Evolutionary conservation across 2,797 vertebrate species (phyloP), one percentile per base, ranked within the genome.

Genomic region (Micromesistius poutassou): DNA sequence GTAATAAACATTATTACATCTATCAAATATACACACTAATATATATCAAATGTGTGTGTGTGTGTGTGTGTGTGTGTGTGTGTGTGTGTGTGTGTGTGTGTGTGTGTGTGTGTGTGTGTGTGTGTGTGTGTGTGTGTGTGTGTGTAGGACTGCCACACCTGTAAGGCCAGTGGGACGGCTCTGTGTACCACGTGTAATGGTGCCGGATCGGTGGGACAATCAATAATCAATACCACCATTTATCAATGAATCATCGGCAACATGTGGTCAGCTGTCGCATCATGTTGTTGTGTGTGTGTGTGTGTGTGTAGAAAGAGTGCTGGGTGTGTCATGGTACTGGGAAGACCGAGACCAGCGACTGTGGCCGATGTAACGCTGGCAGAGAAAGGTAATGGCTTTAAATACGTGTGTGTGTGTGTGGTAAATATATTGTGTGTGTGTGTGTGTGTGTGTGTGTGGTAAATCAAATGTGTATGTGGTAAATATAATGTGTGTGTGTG

Each of bases 61-160:
- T 73, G 36, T 73, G 8, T 40, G 19, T 73, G 9, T 74, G 4
- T 74, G n/a, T 74, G 16, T 74, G 25, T 74, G 8, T 73, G 35
- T 73, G 10, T 74, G 38, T 74, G 22, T 74, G 22, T 73, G 72
- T 73, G 3, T 73, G 10, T 74, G 22, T 74, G 7, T 74, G 9
- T 50, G 6, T 74, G 3, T 50, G 16, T 74, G 9, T 74, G 12
- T 74, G 9, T 74, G 13, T 50, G 5, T 79, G 30, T 33, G 19
- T 80, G 25, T 81, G 25, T 73, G 40, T 80, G 30, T 81, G 30
- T 82, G 46, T 77, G 5, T 82, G 4, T 76, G 13, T 25, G 55
- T 38, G 30, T 75, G 46, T 25, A 92, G 91, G 88, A 91, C 1
- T 92, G 91, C 77, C 62, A 82, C 30, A 76, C 0, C 76, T 92